phyloP scores from a whole-genome alignment of 2,797 vertebrate genomes.

The Coracias cyanogaster region DNA sequence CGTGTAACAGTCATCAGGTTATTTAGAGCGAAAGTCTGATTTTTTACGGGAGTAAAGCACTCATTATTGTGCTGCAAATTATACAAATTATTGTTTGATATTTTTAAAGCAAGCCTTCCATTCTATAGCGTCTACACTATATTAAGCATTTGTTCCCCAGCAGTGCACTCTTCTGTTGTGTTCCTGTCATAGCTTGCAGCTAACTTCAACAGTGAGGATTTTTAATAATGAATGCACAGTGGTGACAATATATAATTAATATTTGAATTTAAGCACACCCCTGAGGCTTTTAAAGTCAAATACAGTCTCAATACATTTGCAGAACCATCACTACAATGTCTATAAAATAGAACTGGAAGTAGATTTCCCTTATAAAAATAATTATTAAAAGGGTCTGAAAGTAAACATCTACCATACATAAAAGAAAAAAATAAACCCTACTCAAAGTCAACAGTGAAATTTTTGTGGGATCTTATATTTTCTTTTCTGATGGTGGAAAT shows the following conservation, averaged over 20 bases:
- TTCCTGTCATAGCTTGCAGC: background rate
- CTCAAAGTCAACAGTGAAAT: background rate
- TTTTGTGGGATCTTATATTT: background rate
- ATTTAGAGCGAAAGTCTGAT: background rate
- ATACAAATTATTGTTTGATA: background rate
- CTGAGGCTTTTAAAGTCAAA: background rate
- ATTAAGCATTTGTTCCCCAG: background rate
- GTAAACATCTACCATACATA: accelerated
- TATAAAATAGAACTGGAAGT: background rate
- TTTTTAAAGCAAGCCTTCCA: background rate
- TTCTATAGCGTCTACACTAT: background rate
- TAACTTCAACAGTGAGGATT: background rate
- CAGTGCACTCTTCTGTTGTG: background rate
- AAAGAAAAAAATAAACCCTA: background rate
- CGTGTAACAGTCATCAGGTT: background rate
- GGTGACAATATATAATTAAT: background rate
- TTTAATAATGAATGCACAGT: background rate
- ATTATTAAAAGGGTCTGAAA: background rate
- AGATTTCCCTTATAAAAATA: background rate
- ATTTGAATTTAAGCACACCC: background rate
- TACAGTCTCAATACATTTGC: background rate
- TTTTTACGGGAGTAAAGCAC: background rate
- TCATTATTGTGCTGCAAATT: background rate
- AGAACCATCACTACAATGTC: background rate
- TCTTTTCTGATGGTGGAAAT: background rate